These are phyloP conservation scores for Blastobasis lacticolella DNA, from an alignment of 2,888 invertebrate genomes.

Conservation along the genomic window DNA sequence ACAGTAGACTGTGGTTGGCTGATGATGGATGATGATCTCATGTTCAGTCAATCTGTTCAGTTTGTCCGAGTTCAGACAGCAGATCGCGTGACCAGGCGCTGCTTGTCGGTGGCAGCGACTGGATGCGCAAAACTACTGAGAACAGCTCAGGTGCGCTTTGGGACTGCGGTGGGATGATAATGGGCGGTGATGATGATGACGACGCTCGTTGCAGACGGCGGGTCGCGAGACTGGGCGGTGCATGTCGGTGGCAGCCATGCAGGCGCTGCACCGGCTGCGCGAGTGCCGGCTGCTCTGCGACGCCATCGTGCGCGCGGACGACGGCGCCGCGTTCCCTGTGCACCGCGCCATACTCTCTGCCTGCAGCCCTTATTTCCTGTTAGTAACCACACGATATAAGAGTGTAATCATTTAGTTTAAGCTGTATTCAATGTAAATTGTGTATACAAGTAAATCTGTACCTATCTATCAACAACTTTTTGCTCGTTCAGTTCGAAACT, in stretches of 20 bases:
- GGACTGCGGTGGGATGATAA: too few relatives aligned
- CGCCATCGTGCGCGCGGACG: constrained; percentile 86
- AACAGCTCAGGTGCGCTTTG: too few relatives aligned
- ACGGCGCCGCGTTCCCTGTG: constrained; percentile 86
- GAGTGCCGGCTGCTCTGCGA: constrained; percentile 90
- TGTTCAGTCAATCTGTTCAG: too few relatives aligned
- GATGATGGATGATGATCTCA: too few relatives aligned
- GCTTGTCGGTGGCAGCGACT: constrained; percentile 84
- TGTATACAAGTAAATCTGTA: too few relatives aligned
- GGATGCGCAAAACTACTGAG: too few relatives aligned
- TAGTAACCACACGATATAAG: constrained; percentile 25
- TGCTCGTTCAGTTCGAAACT: too few relatives aligned
- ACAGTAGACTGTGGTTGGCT: too few relatives aligned
- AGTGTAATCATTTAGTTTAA: too few relatives aligned
- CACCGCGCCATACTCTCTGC: constrained; percentile 91
- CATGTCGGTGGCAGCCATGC: constrained; percentile 89
- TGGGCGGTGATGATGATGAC: too few relatives aligned
- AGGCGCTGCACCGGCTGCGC: constrained; percentile 87
- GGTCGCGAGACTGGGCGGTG: constrained; percentile 78
- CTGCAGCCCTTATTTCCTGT: constrained; percentile 94
- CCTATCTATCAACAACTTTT: too few relatives aligned
- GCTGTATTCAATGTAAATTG: too few relatives aligned
- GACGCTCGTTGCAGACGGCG: constrained; percentile 43
- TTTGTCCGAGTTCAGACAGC: constrained; percentile 39
- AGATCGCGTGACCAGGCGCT: constrained; percentile 77